phyloP scores from a whole-genome alignment of 2,888 invertebrate species.

The Tenthredo distinguenda region DNA sequence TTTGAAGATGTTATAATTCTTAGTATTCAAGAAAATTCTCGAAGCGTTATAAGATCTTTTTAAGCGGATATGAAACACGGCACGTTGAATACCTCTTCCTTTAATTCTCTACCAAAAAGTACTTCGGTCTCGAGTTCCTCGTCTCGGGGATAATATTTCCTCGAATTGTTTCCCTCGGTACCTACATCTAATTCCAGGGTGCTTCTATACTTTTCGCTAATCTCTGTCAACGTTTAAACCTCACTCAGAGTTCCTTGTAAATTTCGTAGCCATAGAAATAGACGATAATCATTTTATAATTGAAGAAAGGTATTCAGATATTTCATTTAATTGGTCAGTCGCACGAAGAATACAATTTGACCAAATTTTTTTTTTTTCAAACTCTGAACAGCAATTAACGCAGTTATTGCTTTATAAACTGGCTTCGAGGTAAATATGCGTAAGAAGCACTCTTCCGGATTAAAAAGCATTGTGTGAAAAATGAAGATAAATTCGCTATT shows the following conservation, averaged over 20 bases:
- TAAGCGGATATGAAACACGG: constrained; percentile 67
- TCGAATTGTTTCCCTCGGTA: constrained; percentile 1
- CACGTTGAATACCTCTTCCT: constrained; percentile 37
- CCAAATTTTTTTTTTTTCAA: neutral
- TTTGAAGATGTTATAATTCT: constrained; percentile 58
- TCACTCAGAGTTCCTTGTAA: neutral
- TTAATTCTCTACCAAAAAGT: neutral
- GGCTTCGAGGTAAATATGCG: neutral
- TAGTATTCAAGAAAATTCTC: constrained; percentile 63
- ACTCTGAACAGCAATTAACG: constrained; percentile 11
- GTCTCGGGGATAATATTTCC: constrained; percentile 21
- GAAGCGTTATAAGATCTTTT: constrained; percentile 70
- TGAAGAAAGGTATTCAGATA: neutral
- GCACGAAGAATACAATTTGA: neutral
- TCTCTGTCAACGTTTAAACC: constrained; percentile 1
- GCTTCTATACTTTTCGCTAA: neutral
- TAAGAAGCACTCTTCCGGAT: constrained; percentile 34
- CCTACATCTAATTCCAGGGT: neutral
- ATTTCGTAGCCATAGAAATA: neutral
- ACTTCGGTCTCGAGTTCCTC: neutral
- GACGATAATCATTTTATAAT: neutral
- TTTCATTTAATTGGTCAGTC: neutral
- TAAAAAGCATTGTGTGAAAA: constrained; percentile 24
- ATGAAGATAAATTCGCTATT: constrained; percentile 28
- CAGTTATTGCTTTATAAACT: constrained; percentile 7